Evolutionary conservation across 2,888 invertebrate species (phyloP).

Genomic region (Meteorus colon): DNA sequence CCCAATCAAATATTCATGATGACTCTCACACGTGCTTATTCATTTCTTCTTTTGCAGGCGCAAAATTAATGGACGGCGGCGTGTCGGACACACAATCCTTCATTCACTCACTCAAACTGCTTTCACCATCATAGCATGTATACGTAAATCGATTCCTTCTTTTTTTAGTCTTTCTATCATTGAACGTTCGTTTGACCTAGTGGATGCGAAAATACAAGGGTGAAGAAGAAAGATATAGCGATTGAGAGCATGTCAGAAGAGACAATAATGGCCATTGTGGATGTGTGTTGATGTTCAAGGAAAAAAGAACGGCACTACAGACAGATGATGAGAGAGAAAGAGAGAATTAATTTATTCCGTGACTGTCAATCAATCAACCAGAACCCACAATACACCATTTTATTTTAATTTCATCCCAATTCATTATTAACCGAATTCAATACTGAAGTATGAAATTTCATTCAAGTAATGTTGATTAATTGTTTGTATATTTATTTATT

Average conservation of each 20-base stretch:
- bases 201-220: neutral
- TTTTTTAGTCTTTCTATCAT: conserved; percentile 6
- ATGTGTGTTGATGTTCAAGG: conserved; percentile 28
- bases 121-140: conserved; percentile 25
- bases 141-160: conserved; percentile 27
- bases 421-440: neutral
- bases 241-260: conserved; percentile 24
- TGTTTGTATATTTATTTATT: conserved; percentile 14
- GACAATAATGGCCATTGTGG: conserved; percentile 26
- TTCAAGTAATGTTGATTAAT: neutral
- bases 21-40: conserved; percentile 7
- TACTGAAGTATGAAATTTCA: neutral
- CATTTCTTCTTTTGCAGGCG: conserved; percentile 39
- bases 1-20: conserved; percentile 25
- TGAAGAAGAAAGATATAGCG: neutral
- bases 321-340: neutral
- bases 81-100: neutral
- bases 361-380: neutral
- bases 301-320: conserved; percentile 17
- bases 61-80: conserved; percentile 45
- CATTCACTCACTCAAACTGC: conserved; percentile 15
- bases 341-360: conserved; percentile 8
- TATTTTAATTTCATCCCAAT: neutral
- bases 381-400: neutral
- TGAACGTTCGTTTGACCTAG: conserved; percentile 3